These are phyloP conservation scores for Drosophila hamatofila DNA, from an alignment of 2,888 invertebrate genomes.

Conservation along the genomic window DNA sequence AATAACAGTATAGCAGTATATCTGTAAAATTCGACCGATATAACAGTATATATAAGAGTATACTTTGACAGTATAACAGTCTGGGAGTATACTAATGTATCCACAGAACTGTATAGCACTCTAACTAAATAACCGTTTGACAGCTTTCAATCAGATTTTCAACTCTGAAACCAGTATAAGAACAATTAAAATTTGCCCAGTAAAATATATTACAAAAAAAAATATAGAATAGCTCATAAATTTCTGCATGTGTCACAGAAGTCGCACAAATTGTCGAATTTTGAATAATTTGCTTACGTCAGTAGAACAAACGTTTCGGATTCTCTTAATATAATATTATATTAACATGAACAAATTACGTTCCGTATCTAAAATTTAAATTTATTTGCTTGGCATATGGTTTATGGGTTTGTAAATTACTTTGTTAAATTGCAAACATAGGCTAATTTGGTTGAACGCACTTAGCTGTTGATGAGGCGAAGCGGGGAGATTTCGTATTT, in stretches of 20 bases:
- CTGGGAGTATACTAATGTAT: too few species aligned
- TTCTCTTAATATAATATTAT: conserved; percentile 16
- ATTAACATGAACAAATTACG: conserved; percentile 2
- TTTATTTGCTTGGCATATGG: conserved; percentile 1
- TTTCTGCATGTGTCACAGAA: background rate
- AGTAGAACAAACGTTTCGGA: conserved; percentile 16
- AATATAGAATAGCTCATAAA: background rate
- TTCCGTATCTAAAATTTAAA: background rate
- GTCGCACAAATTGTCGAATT: conserved; percentile 16
- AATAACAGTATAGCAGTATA: background rate
- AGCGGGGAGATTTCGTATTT: conserved; percentile 20
- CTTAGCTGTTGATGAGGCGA: conserved; percentile 27
- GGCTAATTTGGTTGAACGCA: conserved; percentile 26
- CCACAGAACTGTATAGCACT: background rate
- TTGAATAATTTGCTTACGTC: conserved; percentile 48
- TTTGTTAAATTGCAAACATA: conserved; percentile 14
- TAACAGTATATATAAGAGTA: too few species aligned
- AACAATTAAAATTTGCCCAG: background rate
- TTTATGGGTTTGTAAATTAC: conserved; percentile 28
- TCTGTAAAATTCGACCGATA: background rate
- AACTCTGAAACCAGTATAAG: background rate
- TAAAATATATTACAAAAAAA: background rate
- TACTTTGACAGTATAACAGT: background rate
- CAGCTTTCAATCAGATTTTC: background rate
- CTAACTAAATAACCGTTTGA: background rate